These are phyloP conservation scores for Lichenostomus cassidix DNA, from an alignment of 2,113 vertebrate genomes.

Conservation along the genomic window DNA sequence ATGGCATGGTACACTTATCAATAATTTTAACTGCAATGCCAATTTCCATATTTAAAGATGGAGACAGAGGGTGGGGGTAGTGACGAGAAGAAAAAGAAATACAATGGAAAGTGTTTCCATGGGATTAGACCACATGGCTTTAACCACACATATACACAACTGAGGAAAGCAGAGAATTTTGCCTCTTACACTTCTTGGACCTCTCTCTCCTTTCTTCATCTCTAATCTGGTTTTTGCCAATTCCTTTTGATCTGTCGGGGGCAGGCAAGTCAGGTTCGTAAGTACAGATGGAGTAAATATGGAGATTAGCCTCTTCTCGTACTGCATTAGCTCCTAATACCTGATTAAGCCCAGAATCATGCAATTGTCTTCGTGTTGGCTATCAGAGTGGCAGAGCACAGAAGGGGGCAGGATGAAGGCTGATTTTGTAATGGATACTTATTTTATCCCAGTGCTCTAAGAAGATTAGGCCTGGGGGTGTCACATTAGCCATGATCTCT, in stretches of 20 bases:
- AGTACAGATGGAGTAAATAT: conserved; percentile 96
- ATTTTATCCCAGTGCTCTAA: conserved; percentile 96
- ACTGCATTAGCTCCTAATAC: conserved; percentile 93
- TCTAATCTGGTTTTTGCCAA: conserved; percentile 93
- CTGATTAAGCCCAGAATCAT: conserved; percentile 93
- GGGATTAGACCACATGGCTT: conserved; percentile 73
- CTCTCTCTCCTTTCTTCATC: conserved; percentile 72
- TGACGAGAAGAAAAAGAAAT: conserved; percentile 33
- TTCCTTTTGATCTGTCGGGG: conserved; percentile 91
- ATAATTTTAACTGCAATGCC: conserved; percentile 29
- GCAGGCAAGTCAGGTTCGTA: conserved; percentile 83
- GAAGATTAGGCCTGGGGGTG: conserved; percentile 98
- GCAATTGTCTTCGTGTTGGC: conserved; percentile 91
- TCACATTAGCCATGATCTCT: conserved; percentile 97
- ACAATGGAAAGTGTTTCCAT: conserved; percentile 55
- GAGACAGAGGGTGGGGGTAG: neutral
- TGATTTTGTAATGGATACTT: conserved; percentile 98
- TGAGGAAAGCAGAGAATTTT: conserved; percentile 74
- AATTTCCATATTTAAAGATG: conserved; percentile 52
- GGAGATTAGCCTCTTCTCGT: conserved; percentile 93
- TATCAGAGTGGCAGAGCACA: conserved; percentile 86
- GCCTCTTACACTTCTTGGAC: conserved; percentile 74
- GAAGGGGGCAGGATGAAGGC: conserved; percentile 89
- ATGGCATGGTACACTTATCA: neutral
- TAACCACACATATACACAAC: conserved; percentile 69